These are phyloP conservation scores for Periparus ater DNA, from an alignment of 2,797 vertebrate genomes.

Conservation along the genomic window DNA sequence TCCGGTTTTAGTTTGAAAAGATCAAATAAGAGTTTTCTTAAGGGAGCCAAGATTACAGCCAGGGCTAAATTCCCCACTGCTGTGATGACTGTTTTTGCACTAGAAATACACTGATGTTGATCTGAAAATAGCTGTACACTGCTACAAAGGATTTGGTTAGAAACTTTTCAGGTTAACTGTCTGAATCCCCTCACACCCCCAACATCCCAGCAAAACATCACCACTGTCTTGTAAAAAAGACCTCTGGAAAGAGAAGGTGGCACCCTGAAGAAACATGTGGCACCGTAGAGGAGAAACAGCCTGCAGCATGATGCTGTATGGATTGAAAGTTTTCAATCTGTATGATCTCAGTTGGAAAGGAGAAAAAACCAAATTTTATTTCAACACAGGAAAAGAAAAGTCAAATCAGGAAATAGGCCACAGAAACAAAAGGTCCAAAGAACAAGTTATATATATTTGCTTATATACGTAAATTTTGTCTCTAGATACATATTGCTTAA, in stretches of 20 bases:
- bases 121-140: background rate
- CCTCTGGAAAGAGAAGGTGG: background rate
- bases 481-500: background rate
- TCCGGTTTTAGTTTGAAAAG: background rate
- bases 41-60: background rate
- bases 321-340: constrained; percentile 3
- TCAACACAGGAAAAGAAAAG: background rate
- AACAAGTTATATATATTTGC: background rate
- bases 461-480: background rate
- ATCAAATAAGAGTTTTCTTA: background rate
- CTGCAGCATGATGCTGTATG: background rate
- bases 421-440: background rate
- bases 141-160: background rate
- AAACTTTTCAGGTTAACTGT: background rate
- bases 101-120: background rate
- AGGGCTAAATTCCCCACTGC: background rate
- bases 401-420: background rate
- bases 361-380: background rate
- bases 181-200: background rate
- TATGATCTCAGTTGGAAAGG: background rate
- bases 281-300: background rate
- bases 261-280: background rate
- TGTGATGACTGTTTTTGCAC: background rate
- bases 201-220: background rate
- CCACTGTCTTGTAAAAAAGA: background rate